phyloP scores from a whole-genome alignment of 2,888 invertebrate genomes.

The Conistra vaccinii region DNA sequence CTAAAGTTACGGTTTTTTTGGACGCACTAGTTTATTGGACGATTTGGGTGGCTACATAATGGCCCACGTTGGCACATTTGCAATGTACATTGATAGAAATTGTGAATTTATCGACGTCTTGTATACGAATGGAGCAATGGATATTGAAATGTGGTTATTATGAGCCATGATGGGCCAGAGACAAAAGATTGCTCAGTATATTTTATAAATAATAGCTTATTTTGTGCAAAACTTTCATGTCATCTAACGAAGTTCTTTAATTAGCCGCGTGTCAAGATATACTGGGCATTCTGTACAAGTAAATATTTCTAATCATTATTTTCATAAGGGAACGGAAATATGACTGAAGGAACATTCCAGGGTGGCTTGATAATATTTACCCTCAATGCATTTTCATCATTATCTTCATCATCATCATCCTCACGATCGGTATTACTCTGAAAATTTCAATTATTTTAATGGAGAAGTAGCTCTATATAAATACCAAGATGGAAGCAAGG shows the following conservation, averaged over 20 bases:
- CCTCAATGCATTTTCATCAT: conserved; percentile 34
- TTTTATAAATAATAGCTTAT: too few species aligned
- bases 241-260: background rate
- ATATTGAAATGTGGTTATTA: conserved; percentile 19
- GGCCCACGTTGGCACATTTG: conserved; percentile 13
- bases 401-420: conserved; percentile 39
- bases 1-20: conserved; percentile 36
- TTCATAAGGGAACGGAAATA: conserved; percentile 10
- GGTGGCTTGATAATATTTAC: conserved; percentile 44
- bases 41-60: background rate
- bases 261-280: background rate
- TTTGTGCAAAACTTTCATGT: background rate
- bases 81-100: conserved; percentile 27
- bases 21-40: conserved; percentile 8
- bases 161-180: background rate
- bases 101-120: conserved; percentile 27
- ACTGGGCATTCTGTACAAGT: conserved; percentile 4
- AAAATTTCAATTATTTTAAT: background rate
- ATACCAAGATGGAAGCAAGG: background rate
- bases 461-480: background rate
- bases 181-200: conserved; percentile 5
- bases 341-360: background rate
- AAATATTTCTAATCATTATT: background rate
- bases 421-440: conserved; percentile 26
- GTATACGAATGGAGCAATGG: conserved; percentile 56